Conservation (phyloP, 2,888 invertebrate genomes). For the Gymnocheta viridis region DNA sequence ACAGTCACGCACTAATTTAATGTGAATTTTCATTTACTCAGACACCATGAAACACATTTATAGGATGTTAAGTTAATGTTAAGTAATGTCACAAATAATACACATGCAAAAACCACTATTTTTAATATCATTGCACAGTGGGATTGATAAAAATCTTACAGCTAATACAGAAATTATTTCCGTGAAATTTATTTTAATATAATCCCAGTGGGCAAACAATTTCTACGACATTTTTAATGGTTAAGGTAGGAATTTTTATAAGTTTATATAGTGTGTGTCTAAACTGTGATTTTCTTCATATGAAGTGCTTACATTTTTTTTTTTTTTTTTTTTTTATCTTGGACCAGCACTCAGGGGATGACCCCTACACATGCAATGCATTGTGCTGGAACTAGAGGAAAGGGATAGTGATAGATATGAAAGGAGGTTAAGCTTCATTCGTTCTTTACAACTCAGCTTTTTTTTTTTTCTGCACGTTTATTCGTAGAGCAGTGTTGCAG, state of each 20-base stretch:
- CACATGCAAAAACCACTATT: background rate
- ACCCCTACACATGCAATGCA: too few species aligned
- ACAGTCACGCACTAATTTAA: slow-evolving; percentile 50
- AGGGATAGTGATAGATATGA: too few species aligned
- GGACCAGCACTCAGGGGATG: too few species aligned
- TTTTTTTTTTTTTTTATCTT: too few species aligned
- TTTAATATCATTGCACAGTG: slow-evolving; percentile 14
- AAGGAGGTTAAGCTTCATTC: too few species aligned
- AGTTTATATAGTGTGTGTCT: background rate
- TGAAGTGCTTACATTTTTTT: too few species aligned
- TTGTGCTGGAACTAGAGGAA: too few species aligned
- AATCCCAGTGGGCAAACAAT: background rate
- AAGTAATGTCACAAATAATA: too few species aligned
- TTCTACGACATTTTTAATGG: background rate
- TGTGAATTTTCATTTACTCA: slow-evolving; percentile 9
- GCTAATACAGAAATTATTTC: background rate
- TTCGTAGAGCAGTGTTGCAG: too few species aligned
- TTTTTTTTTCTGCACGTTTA: too few species aligned
- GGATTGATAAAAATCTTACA: background rate
- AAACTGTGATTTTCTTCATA: background rate
- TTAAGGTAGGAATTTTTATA: background rate
- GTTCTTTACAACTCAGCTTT: too few species aligned
- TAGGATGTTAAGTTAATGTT: background rate
- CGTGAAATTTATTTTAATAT: background rate
- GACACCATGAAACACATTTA: background rate